Evolutionary conservation across 2,113 vertebrate species (phyloP).

Genomic region (Philantomba maxwellii): DNA sequence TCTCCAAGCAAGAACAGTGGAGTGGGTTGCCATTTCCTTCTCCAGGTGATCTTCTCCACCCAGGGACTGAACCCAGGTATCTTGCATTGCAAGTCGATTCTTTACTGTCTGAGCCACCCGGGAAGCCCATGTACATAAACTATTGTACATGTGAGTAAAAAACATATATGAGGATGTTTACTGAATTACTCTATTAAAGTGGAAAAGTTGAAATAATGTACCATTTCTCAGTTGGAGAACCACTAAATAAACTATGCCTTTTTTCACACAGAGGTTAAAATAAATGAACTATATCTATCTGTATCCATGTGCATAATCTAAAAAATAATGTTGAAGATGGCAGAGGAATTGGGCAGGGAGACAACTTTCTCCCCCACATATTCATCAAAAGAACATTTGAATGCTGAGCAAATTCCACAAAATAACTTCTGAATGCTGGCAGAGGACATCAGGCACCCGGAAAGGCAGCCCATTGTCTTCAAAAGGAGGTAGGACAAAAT

Average conservation of each 20-base stretch:
- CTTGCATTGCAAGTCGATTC: background rate
- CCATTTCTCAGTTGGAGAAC: background rate
- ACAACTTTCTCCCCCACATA: too few relatives aligned
- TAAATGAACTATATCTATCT: background rate
- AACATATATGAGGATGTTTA: background rate
- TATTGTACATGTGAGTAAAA: background rate
- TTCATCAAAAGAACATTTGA: too few relatives aligned
- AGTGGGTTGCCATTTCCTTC: background rate
- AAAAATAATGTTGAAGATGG: background rate
- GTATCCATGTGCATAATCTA: background rate
- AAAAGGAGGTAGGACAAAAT: too few relatives aligned
- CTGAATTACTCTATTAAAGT: background rate
- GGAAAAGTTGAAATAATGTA: background rate
- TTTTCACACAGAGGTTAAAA: background rate
- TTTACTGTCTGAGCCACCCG: background rate
- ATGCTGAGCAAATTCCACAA: too few relatives aligned
- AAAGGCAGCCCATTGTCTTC: too few relatives aligned
- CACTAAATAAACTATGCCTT: constrained; percentile 6
- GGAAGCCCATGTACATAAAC: background rate
- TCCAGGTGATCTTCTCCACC: background rate
- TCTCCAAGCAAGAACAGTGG: background rate
- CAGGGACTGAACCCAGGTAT: background rate
- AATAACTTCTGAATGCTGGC: too few relatives aligned
- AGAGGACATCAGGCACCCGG: too few relatives aligned
- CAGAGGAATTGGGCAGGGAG: too few relatives aligned